A percentile compares a stretch with the other conserved stretches of the same genome.
phyloP scores from a whole-genome alignment of 2,888 invertebrate species.

The Tromatobia lineatoria region DNA sequence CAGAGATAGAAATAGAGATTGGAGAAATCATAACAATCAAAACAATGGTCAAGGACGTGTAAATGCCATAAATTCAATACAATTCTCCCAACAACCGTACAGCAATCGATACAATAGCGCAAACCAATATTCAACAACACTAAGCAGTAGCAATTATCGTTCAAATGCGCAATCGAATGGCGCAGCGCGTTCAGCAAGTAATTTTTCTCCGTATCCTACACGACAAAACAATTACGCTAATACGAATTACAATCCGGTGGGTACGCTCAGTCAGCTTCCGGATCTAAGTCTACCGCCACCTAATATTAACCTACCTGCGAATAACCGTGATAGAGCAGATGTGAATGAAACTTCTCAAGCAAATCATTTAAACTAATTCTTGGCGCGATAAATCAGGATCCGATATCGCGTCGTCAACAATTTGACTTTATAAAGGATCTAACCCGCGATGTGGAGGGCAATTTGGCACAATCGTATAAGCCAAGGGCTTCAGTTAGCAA shows the following conservation, averaged over 20 bases:
- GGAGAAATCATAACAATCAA: conserved; percentile 5
- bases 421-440: conserved; percentile 52
- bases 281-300: not conserved
- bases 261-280: not conserved
- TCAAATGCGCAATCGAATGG: too few species aligned
- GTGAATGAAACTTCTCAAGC: not conserved
- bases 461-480: conserved; percentile 18
- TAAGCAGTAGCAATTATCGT: not conserved
- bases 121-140: not conserved
- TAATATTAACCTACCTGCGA: not conserved
- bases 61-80: not conserved
- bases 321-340: not conserved
- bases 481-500: conserved; percentile 26
- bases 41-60: not conserved
- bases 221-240: not conserved
- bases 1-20: not conserved
- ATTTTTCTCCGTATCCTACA: not conserved
- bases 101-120: not conserved
- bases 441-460: conserved; percentile 37
- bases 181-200: not conserved
- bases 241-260: not conserved
- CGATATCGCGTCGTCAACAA: too few species aligned
- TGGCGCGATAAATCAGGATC: not conserved
- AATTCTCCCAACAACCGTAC: not conserved
- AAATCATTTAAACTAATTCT: not conserved